Percentiles rank a stretch among this genome's conserved stretches.
Evolutionary conservation across 2,888 invertebrate species (phyloP).

Genomic region (Drosophila multiciliata): DNA sequence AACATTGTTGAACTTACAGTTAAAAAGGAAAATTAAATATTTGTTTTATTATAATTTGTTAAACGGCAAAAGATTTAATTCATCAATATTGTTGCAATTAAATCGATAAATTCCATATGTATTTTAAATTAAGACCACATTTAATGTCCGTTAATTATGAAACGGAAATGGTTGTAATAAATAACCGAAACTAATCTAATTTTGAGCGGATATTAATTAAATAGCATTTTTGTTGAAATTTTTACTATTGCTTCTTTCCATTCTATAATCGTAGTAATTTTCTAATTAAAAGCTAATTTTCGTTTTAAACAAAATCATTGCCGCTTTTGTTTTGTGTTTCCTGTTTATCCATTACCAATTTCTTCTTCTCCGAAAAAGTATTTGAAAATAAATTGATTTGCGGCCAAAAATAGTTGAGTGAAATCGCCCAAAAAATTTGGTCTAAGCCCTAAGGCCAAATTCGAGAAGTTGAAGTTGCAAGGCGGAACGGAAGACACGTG

Average conservation of each 20-base stretch:
- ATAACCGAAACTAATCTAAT: not conserved
- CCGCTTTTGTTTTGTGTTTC: constrained; percentile 20
- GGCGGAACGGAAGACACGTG: constrained; percentile 66
- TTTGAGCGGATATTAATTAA: not conserved
- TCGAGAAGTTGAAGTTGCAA: constrained; percentile 19
- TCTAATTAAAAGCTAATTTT: not conserved
- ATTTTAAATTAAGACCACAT: not conserved
- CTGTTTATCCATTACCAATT: constrained; percentile 17
- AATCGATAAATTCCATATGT: not conserved
- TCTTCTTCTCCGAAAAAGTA: constrained; percentile 1
- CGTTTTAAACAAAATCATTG: not conserved
- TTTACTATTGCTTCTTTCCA: not conserved
- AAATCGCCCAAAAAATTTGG: constrained; percentile 50
- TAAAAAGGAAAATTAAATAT: not conserved
- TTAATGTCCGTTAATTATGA: not conserved
- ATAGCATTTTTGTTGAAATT: not conserved
- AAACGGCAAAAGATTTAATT: not conserved
- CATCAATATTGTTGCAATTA: not conserved
- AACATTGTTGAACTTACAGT: not conserved
- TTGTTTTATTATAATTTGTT: not conserved
- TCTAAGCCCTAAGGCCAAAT: constrained; percentile 24
- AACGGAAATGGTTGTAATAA: not conserved
- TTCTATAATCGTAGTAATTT: not conserved
- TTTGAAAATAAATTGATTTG: constrained; percentile 31
- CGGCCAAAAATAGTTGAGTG: constrained; percentile 31